phyloP scores from a whole-genome alignment of 2,888 invertebrate species.

The Cryptus viduatorius region DNA sequence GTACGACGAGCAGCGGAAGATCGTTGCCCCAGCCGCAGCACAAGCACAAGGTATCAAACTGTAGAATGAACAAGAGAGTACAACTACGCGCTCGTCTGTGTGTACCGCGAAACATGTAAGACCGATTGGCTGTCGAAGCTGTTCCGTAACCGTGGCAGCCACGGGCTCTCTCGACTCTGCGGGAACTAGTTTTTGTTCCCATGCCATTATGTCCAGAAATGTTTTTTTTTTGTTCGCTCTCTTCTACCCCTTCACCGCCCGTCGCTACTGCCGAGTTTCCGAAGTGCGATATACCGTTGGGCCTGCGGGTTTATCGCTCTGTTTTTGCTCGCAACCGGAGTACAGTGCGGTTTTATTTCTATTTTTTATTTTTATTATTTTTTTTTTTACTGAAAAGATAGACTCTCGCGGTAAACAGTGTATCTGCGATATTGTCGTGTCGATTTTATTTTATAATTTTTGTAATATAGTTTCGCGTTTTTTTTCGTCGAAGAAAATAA shows the following conservation, averaged over 20 bases:
- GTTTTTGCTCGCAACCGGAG: conserved; percentile 2
- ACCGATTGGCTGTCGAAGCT: conserved; percentile 56
- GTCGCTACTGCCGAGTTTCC: conserved; percentile 26
- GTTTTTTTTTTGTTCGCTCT: conserved; percentile 17
- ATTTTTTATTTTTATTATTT: neutral
- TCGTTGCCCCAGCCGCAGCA: conserved; percentile 45
- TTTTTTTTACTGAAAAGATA: neutral
- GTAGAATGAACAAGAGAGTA: conserved; percentile 7
- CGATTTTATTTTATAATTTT: neutral
- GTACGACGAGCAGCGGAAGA: conserved; percentile 27
- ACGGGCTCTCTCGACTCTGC: conserved; percentile 37
- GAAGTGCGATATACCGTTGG: conserved; percentile 39
- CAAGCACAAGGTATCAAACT: conserved; percentile 22
- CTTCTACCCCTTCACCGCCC: conserved; percentile 24
- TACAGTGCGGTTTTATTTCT: conserved; percentile 7
- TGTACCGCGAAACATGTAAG: conserved; percentile 51
- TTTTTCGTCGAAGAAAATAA: neutral
- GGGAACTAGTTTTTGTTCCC: conserved; percentile 62
- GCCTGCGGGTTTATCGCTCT: conserved; percentile 35
- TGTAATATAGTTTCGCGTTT: neutral
- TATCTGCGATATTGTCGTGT: neutral
- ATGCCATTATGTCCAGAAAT: conserved; percentile 56
- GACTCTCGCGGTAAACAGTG: neutral
- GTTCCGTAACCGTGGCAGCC: conserved; percentile 47
- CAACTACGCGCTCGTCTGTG: conserved; percentile 7